phyloP scores from a whole-genome alignment of 2,888 invertebrate genomes.

The Ischnura elegans region DNA sequence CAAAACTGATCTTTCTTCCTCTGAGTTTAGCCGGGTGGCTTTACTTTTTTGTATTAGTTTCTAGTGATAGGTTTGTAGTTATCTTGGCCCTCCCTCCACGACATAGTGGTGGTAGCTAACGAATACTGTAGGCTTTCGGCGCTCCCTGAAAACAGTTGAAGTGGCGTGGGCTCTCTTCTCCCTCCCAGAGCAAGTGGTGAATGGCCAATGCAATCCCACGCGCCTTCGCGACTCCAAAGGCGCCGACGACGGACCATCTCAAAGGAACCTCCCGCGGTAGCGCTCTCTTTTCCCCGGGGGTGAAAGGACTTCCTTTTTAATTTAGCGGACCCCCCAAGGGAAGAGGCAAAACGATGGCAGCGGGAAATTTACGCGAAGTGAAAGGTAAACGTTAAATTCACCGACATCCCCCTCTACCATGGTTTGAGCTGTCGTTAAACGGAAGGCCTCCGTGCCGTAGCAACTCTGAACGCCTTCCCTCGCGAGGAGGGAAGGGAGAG shows the following conservation, averaged over 20 bases:
- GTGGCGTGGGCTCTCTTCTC: not conserved
- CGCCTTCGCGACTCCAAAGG: not conserved
- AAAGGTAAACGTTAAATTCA: constrained; percentile 11
- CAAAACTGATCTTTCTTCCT: no score
- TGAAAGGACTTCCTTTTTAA: constrained; percentile 22
- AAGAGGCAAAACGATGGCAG: not conserved
- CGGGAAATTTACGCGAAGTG: constrained; percentile 33
- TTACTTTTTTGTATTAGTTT: no score
- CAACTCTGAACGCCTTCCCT: not conserved
- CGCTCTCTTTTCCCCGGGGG: not conserved
- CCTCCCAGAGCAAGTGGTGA: not conserved
- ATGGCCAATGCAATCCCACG: constrained; percentile 13
- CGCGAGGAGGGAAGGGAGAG: not conserved
- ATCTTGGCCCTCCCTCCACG: no score
- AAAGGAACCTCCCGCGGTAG: constrained; percentile 5
- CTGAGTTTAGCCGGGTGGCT: no score
- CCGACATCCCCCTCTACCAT: not conserved
- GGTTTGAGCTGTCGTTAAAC: constrained; percentile 22
- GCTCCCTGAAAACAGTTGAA: not conserved
- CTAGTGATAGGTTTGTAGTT: no score
- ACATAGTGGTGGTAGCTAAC: no score
- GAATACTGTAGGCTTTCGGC: not conserved
- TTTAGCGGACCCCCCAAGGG: not conserved
- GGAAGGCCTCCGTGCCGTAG: not conserved
- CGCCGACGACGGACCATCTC: not conserved